Evolutionary conservation across 2,113 vertebrate genomes (phyloP), one percentile per base, ranked within the genome.

Genomic region (Melanostigma gelatinosum): DNA sequence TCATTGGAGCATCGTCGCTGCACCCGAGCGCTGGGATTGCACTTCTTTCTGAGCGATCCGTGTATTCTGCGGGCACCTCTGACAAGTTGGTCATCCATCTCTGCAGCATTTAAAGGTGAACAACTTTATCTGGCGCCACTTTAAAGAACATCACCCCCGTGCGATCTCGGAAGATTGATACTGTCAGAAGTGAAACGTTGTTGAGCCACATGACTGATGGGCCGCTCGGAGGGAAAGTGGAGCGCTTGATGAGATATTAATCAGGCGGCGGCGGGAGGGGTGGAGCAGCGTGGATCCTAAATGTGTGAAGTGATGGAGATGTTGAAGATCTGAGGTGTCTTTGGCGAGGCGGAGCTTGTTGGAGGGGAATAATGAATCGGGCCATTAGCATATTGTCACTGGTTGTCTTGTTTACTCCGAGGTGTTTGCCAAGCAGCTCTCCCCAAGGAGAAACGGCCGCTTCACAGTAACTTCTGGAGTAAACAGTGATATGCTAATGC

Each of bases 321-420:
- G 85, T 87, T 78, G 83, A 81, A 83, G 85, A 88, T 87, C 66
- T 72, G 83, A 87, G 82, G 72, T 79, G 82, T 90, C 87, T 88
- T 76, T 57, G 75, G 77, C 8, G 67, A 91, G 91, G 91, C 87
- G 87, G 93, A 85, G 89, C 89, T 89, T 87, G 87, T 91, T 83
- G 83, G 78, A 71, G 77, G 79, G 63, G 87, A 84, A 89, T 92
- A 94, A 93, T 91, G 88, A 93, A 93, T 90, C 62, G 68, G 1
- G 0, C 58, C 69, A 92, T 93, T 92, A 92, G 89, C 93, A 94
- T 94, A 91, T 90, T 89, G 92, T 93, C 91, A 85, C 91, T 79
- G 75, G 87, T 89, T 88, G 87, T 89, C 87, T 91, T 94, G 93
- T 94, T 91, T 92, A 90, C 89, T 86, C 79, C 73, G 82, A 92